Percentiles rank a stretch among this genome's conserved stretches.
phyloP scores from a whole-genome alignment of 2,113 vertebrate species.

The Ictalurus furcatus region DNA sequence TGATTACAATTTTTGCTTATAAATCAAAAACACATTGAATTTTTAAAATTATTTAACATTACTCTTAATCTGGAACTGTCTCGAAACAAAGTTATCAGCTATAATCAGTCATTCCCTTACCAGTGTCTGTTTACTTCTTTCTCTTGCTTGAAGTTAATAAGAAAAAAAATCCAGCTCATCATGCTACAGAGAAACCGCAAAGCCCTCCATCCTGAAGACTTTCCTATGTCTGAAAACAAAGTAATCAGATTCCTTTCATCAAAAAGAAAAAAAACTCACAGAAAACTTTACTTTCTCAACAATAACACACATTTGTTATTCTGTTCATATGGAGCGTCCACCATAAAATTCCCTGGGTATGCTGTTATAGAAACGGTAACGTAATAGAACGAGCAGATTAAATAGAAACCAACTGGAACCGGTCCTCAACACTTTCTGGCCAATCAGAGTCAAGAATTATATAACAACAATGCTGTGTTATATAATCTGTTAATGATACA shows the following conservation, averaged over 20 bases:
- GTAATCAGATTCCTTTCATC: not conserved
- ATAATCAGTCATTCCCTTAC: not conserved
- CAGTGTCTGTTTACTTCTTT: not conserved
- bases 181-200: not conserved
- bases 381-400: not conserved
- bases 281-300: not conserved
- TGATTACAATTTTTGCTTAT: not conserved
- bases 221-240: not conserved
- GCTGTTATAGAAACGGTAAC: not conserved
- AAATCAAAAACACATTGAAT: not conserved
- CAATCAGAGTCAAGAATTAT: not conserved
- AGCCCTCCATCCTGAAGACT: not conserved
- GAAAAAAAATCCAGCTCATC: not conserved
- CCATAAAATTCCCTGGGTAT: not conserved
- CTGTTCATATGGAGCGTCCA: not conserved
- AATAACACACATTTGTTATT: not conserved
- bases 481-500: not conserved
- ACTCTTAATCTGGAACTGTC: not conserved
- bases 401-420: not conserved
- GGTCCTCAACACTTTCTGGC: not conserved
- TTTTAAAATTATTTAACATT: not conserved
- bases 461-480: not conserved
- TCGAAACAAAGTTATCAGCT: not conserved
- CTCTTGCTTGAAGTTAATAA: not conserved
- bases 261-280: not conserved